Evolutionary conservation across 2,797 vertebrate genomes (phyloP).

Genomic region (Thalassophryne amazonica): DNA sequence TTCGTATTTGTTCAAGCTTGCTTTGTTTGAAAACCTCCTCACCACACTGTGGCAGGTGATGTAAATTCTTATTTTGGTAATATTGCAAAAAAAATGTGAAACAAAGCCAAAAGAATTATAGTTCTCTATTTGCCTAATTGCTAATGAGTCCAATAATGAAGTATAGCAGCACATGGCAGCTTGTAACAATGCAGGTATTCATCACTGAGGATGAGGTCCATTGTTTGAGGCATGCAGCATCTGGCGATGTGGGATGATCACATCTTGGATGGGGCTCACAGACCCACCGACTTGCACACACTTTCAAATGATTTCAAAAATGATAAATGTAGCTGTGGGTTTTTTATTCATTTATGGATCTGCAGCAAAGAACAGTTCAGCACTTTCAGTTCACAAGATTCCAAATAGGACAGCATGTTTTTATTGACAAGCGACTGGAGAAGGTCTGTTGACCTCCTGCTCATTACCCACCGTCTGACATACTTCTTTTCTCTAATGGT

Average conservation of each 20-base stretch:
- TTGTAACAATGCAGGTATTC: slow-evolving; percentile 16
- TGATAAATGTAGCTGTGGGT: background rate
- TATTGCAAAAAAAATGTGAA: background rate
- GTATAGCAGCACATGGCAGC: background rate
- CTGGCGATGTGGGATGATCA: slow-evolving; percentile 40
- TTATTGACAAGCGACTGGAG: too few relatives aligned
- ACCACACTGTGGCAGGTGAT: background rate
- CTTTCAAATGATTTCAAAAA: background rate
- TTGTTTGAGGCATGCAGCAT: slow-evolving; percentile 34
- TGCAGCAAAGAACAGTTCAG: too few relatives aligned
- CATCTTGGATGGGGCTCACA: slow-evolving; percentile 4
- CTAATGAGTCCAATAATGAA: slow-evolving; percentile 6
- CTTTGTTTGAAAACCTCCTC: slow-evolving; percentile 3
- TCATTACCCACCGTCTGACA: too few relatives aligned
- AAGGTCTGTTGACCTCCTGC: too few relatives aligned
- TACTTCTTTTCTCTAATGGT: too few relatives aligned
- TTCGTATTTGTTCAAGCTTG: slow-evolving; percentile 11
- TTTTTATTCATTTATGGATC: slow-evolving; percentile 5
- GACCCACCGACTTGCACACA: background rate
- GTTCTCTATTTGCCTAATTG: slow-evolving; percentile 9
- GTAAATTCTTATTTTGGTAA: too few relatives aligned
- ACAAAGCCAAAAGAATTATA: background rate
- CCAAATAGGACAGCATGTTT: too few relatives aligned
- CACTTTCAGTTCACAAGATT: too few relatives aligned
- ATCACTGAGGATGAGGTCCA: slow-evolving; percentile 3